Conservation (phyloP, 1,140 invertebrate genomes). For the Leptestheria dahalacensis region DNA sequence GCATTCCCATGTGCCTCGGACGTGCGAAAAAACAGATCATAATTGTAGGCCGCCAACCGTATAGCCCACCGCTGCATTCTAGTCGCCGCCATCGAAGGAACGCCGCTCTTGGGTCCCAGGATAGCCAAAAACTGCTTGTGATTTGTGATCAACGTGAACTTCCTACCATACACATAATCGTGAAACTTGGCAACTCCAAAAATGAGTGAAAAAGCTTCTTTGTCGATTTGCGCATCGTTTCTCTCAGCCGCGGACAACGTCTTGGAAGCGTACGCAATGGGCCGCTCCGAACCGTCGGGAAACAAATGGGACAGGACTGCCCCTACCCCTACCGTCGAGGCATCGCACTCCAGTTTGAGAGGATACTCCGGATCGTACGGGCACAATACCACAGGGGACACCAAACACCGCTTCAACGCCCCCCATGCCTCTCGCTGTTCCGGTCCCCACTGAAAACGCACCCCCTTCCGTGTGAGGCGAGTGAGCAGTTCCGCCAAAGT, state of each 20-base stretch:
- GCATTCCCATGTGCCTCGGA: conserved; percentile 21
- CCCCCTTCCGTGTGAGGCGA: conserved; percentile 19
- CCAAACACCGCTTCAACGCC: conserved; percentile 9
- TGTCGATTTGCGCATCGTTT: conserved; percentile 10
- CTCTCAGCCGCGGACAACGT: conserved; percentile 8
- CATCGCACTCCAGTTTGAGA: conserved; percentile 33
- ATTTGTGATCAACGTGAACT: conserved; percentile 31
- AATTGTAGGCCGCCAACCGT: conserved; percentile 26
- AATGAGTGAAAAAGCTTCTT: conserved; percentile 11
- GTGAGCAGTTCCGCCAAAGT: too few species aligned
- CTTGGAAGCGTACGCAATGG: conserved; percentile 26
- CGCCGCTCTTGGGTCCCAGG: conserved; percentile 23
- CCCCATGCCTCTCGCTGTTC: conserved; percentile 17
- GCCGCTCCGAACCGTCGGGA: conserved; percentile 21
- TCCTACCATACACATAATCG: conserved; percentile 31
- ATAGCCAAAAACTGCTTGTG: conserved; percentile 30
- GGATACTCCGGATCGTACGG: conserved; percentile 31
- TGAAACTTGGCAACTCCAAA: conserved; percentile 28
- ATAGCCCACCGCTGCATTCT: conserved; percentile 25
- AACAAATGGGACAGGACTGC: conserved; percentile 25
- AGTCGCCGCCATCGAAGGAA: conserved; percentile 25
- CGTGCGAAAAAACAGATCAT: conserved; percentile 24
- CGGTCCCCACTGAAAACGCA: conserved; percentile 17
- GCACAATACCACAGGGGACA: conserved; percentile 20
- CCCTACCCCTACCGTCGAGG: conserved; percentile 25